Base-by-base conservation (phyloP, 2,888 invertebrate species). In the Melanargia galathea region DNA sequence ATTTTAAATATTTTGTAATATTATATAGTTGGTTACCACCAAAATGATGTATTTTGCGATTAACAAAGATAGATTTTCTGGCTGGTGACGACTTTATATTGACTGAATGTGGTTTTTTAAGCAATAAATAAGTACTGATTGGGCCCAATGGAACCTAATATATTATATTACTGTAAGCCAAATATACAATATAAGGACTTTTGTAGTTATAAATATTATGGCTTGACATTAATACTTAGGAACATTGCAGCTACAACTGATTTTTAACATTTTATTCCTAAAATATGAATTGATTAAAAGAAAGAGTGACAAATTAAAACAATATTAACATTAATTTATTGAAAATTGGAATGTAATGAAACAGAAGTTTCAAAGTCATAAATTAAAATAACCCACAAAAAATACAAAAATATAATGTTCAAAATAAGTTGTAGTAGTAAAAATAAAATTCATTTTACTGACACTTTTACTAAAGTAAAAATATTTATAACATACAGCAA, bases 201-300 rank as follows among this genome's bases (percentile, higher is more conserved):
- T 30, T 30, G 8, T 30, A 30, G 16, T 18, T 43, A 18, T 10
- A 18, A 40, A 10, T 18, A 43, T 43, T 40, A 40, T 40, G 2
- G 8, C 16, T 7, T 13, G 13, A 40, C 13, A 35, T 11, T 35
- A 40, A 40, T 40, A 40, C n/a, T 40, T 16, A 40, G 7, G 16
- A 40, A 40, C 16, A 40, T 40, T 40, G 40, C 16, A 40, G 38
- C 40, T 40, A 40, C 40, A 40, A 40, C n/a, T 5, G 38, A 35
- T 38, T 40, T 40, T 40, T 16, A 2, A 16, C 16, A 8, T 18
- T 40, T 43, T 43, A 43, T 8, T 18, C 18, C 8, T 2, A 16
- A 43, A 43, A 7, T 7, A 8, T 16, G 1, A 43, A 18, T n/a
- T n/a, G n/a, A 43, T 16, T 18, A 7, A 35, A 8, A 16, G n/a